phyloP scores from a whole-genome alignment of 2,113 vertebrate genomes.

The Apistogramma diplotaenia region DNA sequence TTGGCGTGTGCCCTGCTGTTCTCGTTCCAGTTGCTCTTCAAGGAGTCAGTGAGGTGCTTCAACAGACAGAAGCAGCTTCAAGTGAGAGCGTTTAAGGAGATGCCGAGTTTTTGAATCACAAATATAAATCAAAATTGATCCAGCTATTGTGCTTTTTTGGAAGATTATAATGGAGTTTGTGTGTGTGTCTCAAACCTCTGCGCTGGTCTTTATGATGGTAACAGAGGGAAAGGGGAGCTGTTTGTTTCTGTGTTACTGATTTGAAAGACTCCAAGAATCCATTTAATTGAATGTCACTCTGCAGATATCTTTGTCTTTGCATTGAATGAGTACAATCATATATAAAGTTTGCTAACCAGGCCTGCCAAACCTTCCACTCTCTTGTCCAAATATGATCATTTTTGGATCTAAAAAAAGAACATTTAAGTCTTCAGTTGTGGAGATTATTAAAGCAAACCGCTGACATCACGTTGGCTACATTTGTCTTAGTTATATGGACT shows the following conservation, averaged over 20 bases:
- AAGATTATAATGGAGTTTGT: background rate
- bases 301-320: background rate
- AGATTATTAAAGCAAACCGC: no score
- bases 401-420: no score
- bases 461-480: no score
- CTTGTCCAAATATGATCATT: no score
- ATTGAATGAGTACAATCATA: background rate
- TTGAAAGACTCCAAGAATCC: background rate
- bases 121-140: background rate
- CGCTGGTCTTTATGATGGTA: background rate
- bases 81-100: background rate
- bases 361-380: no score
- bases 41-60: conserved; percentile 13
- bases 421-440: no score
- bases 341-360: no score
- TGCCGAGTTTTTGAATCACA: background rate
- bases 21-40: background rate
- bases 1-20: background rate
- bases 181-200: background rate
- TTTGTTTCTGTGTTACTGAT: no score
- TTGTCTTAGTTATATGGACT: background rate
- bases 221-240: background rate
- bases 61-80: background rate
- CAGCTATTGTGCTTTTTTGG: background rate
- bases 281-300: background rate